Conservation (phyloP, 2,113 vertebrate species). For the Campylorhamphus procurvoides region DNA sequence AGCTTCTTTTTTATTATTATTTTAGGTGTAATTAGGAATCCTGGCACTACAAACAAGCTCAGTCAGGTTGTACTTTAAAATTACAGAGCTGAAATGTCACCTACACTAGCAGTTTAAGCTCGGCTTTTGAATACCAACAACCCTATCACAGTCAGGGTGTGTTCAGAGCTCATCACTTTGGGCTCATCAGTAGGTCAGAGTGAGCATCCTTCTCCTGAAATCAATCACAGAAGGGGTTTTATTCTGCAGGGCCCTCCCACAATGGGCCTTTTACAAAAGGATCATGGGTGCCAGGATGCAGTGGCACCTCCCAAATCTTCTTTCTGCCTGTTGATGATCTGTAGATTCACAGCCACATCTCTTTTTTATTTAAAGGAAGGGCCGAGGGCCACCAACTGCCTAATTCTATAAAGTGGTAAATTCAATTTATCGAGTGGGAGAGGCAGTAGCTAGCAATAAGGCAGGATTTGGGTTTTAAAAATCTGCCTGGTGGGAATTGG, state of each 20-base stretch:
- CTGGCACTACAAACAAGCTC: not conserved
- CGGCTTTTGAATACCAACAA: not conserved
- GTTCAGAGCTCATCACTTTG: not conserved
- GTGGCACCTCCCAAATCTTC: not conserved
- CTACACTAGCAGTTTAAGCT: not conserved
- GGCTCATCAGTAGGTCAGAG: not conserved
- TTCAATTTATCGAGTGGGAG: not conserved
- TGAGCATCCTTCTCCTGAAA: not conserved
- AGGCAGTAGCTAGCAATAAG: not conserved
- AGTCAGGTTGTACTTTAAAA: not conserved
- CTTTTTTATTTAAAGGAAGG: not conserved
- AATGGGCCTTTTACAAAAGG: not conserved
- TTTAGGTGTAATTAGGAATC: constrained; percentile 25
- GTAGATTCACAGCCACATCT: not conserved
- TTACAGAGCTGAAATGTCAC: not conserved
- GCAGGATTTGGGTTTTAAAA: constrained; percentile 28
- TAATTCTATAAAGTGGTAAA: constrained; percentile 25
- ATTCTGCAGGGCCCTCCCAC: not conserved
- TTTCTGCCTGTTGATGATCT: not conserved
- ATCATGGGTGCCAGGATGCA: not conserved
- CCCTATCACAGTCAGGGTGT: not conserved
- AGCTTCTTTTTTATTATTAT: not conserved
- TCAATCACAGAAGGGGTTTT: not conserved
- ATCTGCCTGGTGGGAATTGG: constrained; percentile 14
- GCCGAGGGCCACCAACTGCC: not conserved